Evolutionary conservation across 2,113 vertebrate species (phyloP).

Genomic region (Ammodytes marinus): DNA sequence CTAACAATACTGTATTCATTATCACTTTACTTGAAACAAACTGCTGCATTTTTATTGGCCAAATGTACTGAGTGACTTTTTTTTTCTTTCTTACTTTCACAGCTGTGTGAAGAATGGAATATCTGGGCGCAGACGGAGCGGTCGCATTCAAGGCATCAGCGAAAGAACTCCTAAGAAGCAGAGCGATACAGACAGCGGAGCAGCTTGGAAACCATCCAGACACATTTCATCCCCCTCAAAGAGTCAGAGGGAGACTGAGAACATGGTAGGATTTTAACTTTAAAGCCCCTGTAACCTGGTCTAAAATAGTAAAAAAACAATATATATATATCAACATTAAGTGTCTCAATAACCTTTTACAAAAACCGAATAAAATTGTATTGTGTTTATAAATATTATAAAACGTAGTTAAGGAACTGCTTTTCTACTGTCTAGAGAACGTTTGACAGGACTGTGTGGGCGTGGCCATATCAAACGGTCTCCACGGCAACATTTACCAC

Average conservation of each 20-base stretch:
- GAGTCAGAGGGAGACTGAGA: slow-evolving; percentile 32
- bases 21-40: not conserved
- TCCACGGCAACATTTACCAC: not conserved
- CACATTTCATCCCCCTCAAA: slow-evolving; percentile 44
- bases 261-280: slow-evolving; percentile 59
- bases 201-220: slow-evolving; percentile 28
- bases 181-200: slow-evolving; percentile 4
- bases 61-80: too few relatives aligned
- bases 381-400: too few relatives aligned
- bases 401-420: too few relatives aligned
- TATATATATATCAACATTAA: too few relatives aligned
- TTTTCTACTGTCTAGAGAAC: too few relatives aligned
- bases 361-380: too few relatives aligned
- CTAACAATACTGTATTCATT: not conserved
- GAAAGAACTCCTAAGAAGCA: slow-evolving; percentile 20
- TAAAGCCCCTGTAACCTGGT: not conserved
- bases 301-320: too few relatives aligned
- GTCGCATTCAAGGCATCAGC: slow-evolving; percentile 50
- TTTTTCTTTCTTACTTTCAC: slow-evolving; percentile 10
- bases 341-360: too few relatives aligned
- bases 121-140: slow-evolving; percentile 54
- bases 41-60: not conserved
- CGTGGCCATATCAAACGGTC: too few relatives aligned
- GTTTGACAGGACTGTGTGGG: too few relatives aligned
- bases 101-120: slow-evolving; percentile 60